Evolutionary conservation across 2,888 invertebrate genomes (phyloP), one percentile per base, ranked within the genome.

Genomic region (Cerastis rubricosa): DNA sequence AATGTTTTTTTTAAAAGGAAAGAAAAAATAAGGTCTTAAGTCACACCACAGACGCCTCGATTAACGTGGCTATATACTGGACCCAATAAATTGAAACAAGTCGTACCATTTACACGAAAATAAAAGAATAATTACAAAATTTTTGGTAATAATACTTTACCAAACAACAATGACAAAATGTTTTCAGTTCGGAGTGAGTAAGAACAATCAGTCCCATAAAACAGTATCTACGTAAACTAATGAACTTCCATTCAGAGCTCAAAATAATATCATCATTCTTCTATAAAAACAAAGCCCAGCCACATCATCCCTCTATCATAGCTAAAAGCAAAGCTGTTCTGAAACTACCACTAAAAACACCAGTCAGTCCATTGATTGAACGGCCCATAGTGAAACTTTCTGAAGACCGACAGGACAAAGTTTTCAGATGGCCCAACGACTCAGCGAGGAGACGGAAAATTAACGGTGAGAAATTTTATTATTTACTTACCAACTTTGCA

Each of bases 381-480:
- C 59, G 61, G 71, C 70, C 59, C 71, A 79, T 73, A 66, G 61
- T 59, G 25, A 29, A 83, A 86, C 66, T 88, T 83, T 76, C 40
- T 51, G 71, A 66, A 47, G 74, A 79, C 57, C 19, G n/a, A 35
- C 40, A 66, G n/a, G 71, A 61, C 61, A 64, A 86, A 87, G 74
- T 80, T 86, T 88, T 83, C 72, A 78, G 66, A 63, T 73, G 61
- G 64, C 65, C 71, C 76, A 73, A 76, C 76, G 63, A 74, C 64
- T 64, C 63, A 80, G 78, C 80, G 84, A 82, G 77, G 85, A 80
- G 72, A 78, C 83, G 83, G 87, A 86, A 88, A 87, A 87, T 87
- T 88, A 87, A 80, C 87, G 74, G 66, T 45, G 63, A 61, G 74
- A 74, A 85, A 87, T 87, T 88, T 87, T 81, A 88, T 83, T 88